These are phyloP conservation scores for Lichenostomus cassidix DNA, from an alignment of 2,113 vertebrate species.

Conservation along the genomic window DNA sequence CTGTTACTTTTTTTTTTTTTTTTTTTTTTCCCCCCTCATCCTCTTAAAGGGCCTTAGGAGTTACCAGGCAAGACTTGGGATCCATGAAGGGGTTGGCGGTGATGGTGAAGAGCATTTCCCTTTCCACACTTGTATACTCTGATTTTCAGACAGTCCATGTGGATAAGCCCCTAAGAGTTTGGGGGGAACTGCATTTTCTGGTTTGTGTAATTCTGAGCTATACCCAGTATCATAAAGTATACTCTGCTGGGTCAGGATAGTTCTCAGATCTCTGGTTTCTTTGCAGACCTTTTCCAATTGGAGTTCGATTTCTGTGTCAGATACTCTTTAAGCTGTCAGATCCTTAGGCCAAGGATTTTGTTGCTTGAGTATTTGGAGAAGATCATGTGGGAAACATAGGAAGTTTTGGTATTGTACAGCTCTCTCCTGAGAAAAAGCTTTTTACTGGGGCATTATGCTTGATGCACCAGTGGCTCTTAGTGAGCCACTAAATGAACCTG, in stretches of 20 bases:
- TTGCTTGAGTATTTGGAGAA: not conserved
- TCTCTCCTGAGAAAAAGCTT: not conserved
- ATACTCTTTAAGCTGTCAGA: not conserved
- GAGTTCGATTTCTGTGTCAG: not conserved
- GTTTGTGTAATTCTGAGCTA: not conserved
- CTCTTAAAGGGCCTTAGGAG: not conserved
- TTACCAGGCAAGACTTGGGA: not conserved
- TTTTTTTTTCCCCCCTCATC: not conserved
- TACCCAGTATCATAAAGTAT: not conserved
- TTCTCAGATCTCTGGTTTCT: not conserved
- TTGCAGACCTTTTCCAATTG: not conserved
- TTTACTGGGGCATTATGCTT: not conserved
- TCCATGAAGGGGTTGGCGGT: not conserved
- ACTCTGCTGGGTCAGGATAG: fast-evolving
- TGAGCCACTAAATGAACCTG: not conserved
- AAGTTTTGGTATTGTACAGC: not conserved
- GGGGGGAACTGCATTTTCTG: not conserved
- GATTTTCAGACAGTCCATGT: not conserved
- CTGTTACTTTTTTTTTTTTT: not conserved
- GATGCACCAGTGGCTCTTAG: not conserved
- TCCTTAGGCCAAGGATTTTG: not conserved
- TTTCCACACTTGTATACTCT: not conserved
- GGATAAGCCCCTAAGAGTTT: not conserved
- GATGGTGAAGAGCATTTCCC: not conserved
- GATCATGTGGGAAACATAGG: fast-evolving